Percentiles rank a stretch among this genome's conserved stretches.
Evolutionary conservation across 1,140 invertebrate genomes (phyloP).

Genomic region (Acromyrmex charruanus): DNA sequence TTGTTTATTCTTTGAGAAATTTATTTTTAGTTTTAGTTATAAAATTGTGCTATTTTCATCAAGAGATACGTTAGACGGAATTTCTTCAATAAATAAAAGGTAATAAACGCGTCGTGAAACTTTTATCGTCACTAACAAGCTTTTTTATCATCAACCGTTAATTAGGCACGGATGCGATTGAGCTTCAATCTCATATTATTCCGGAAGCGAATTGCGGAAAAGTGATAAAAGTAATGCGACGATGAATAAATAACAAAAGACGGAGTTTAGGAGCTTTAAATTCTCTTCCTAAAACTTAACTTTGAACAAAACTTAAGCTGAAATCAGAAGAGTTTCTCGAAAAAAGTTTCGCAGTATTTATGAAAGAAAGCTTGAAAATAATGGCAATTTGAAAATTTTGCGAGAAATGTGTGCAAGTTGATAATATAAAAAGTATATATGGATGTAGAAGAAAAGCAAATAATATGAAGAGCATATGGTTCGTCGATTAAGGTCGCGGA

Average conservation of each 20-base stretch:
- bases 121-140: background rate
- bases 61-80: background rate
- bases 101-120: conserved; percentile 7
- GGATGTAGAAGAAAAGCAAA: background rate
- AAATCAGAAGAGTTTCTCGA: background rate
- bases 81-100: background rate
- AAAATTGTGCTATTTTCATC: conserved; percentile 3
- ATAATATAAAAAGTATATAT: conserved; percentile 21
- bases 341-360: background rate
- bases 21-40: no score
- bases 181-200: conserved; percentile 16
- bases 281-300: background rate
- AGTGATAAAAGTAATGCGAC: conserved; percentile 18
- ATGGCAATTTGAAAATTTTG: background rate
- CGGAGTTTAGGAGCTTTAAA: background rate
- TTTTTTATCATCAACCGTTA: background rate
- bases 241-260: background rate
- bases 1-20: no score
- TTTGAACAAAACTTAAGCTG: background rate
- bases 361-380: background rate
- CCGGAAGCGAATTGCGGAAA: conserved; percentile 3
- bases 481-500: conserved; percentile 20
- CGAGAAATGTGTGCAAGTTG: background rate
- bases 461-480: conserved; percentile 16
- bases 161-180: conserved; percentile 6